Conservation (phyloP, 2,888 invertebrate genomes). For the Drosophila nr. medialis region DNA sequence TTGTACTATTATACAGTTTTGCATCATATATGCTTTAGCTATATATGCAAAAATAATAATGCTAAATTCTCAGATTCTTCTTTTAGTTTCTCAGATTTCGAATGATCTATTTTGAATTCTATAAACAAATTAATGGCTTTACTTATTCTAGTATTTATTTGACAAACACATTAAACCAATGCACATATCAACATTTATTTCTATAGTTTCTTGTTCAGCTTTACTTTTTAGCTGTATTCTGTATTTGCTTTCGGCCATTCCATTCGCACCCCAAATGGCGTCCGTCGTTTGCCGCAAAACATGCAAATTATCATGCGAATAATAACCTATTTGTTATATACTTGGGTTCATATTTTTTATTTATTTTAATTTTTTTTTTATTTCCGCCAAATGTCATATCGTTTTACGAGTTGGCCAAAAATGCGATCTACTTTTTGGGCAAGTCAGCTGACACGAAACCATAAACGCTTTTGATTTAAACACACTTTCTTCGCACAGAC, state of each 20-base stretch:
- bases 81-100: neutral
- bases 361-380: conserved; percentile 16
- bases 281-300: conserved; percentile 15
- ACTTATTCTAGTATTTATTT: neutral
- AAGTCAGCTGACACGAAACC: conserved; percentile 35
- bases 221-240: conserved; percentile 4
- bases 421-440: conserved; percentile 35
- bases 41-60: neutral
- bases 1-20: neutral
- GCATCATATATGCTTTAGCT: neutral
- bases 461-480: conserved; percentile 10
- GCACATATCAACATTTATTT: conserved; percentile 12
- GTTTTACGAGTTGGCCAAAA: conserved; percentile 36
- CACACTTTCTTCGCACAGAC: conserved; percentile 14
- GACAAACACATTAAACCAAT: conserved; percentile 16
- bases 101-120: neutral
- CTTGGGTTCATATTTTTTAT: conserved; percentile 9
- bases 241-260: conserved; percentile 20
- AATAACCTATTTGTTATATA: conserved; percentile 27
- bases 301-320: conserved; percentile 40
- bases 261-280: conserved; percentile 47
- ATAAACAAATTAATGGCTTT: conserved; percentile 1
- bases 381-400: conserved; percentile 28
- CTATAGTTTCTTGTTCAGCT: neutral
- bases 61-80: neutral